Evolutionary conservation across 2,113 vertebrate species (phyloP).

Genomic region (Xerus inauris): DNA sequence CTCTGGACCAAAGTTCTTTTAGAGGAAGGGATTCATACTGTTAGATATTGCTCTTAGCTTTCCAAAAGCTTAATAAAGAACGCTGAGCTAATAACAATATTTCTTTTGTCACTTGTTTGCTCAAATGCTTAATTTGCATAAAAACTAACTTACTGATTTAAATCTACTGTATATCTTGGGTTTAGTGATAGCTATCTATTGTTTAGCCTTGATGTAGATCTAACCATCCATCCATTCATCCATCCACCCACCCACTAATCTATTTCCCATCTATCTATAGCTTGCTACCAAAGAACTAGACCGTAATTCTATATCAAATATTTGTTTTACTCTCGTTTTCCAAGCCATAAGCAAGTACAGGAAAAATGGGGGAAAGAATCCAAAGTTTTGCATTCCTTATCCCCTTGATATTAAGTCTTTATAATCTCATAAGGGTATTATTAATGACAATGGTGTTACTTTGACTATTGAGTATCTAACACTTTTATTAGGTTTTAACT

Average conservation of each 20-base stretch:
- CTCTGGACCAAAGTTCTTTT: neutral
- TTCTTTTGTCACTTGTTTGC: neutral
- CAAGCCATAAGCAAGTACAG: neutral
- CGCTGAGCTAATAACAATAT: neutral
- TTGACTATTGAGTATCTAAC: neutral
- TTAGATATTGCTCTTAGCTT: neutral
- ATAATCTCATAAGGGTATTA: neutral
- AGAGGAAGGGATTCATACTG: neutral
- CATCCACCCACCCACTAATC: neutral
- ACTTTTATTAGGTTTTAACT: neutral
- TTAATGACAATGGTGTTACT: neutral
- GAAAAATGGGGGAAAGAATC: neutral
- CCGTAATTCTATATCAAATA: neutral
- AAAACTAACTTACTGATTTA: neutral
- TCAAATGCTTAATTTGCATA: neutral
- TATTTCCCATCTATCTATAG: neutral
- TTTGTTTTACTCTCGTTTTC: neutral
- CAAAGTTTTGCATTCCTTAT: neutral
- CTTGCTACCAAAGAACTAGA: neutral
- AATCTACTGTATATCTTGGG: neutral
- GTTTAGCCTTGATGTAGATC: neutral
- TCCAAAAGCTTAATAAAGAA: neutral
- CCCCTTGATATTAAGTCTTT: conserved; percentile 1
- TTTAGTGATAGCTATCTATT: neutral
- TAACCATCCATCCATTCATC: neutral